Evolutionary conservation across 2,888 invertebrate genomes (phyloP).

Genomic region (Acheta domesticus): DNA sequence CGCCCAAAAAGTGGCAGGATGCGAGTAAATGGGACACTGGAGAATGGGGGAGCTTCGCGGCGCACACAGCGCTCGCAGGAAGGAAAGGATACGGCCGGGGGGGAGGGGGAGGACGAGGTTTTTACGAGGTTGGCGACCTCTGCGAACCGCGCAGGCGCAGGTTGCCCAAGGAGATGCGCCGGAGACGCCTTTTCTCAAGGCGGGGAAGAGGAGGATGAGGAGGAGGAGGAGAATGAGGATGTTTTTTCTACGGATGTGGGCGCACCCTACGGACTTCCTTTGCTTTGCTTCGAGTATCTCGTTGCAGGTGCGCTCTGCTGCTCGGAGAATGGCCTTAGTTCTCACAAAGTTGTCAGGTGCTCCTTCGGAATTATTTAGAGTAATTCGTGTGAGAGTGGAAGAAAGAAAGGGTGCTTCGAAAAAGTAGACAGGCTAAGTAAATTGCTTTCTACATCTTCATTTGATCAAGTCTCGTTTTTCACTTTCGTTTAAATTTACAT

Average conservation of each 20-base stretch:
- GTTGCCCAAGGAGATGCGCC: neutral
- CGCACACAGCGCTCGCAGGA: neutral
- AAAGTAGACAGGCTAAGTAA: too few relatives aligned
- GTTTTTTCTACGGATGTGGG: neutral
- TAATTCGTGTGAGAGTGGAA: too few relatives aligned
- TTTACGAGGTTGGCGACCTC: slow-evolving; percentile 1
- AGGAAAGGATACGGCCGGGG: neutral
- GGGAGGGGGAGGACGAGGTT: neutral
- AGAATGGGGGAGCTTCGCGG: neutral
- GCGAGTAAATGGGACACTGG: slow-evolving; percentile 2
- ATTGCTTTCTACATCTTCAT: too few relatives aligned
- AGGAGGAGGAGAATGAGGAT: neutral
- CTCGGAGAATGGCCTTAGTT: too few relatives aligned
- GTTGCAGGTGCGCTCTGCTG: neutral
- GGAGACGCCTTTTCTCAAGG: too few relatives aligned
- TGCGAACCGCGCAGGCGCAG: neutral
- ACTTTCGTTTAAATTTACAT: too few relatives aligned
- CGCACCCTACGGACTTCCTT: neutral
- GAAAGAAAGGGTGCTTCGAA: too few relatives aligned
- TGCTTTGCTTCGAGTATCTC: neutral
- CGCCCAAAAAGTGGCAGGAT: slow-evolving; percentile 3
- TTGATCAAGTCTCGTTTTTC: too few relatives aligned
- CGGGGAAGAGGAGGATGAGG: neutral
- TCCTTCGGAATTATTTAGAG: too few relatives aligned
- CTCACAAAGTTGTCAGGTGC: too few relatives aligned